These are phyloP conservation scores for Meandrina meandrites DNA, from an alignment of 92 coral and sea anemone species.

Conservation along the genomic window DNA sequence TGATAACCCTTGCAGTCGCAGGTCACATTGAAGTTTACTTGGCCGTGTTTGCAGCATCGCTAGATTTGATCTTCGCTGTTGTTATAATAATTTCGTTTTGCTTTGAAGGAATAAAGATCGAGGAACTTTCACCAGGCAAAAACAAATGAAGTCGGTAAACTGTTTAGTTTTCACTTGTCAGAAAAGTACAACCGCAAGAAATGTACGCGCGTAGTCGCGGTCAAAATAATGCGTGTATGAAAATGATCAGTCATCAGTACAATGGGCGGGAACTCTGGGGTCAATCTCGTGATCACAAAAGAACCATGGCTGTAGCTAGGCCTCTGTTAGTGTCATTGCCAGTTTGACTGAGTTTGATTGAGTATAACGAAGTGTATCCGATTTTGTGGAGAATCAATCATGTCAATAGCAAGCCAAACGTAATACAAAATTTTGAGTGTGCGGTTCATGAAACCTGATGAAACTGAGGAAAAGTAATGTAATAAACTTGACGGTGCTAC, in stretches of 20 bases:
- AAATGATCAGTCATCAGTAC: too few species aligned
- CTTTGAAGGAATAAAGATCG: neutral
- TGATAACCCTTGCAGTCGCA: neutral
- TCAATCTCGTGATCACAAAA: too few species aligned
- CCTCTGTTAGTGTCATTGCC: too few species aligned
- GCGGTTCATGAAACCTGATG: too few species aligned
- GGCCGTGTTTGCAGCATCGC: conserved; percentile 1
- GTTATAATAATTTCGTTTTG: neutral
- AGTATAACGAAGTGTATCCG: too few species aligned
- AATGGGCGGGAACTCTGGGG: too few species aligned
- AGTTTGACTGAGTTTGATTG: too few species aligned
- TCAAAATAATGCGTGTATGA: neutral
- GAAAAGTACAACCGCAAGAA: neutral
- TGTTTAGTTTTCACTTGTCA: neutral
- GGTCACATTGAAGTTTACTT: conserved; percentile 15
- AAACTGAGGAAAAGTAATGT: too few species aligned
- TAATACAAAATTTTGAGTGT: too few species aligned
- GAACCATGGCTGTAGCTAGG: neutral
- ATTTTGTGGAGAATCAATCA: too few species aligned
- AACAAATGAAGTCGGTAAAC: neutral
- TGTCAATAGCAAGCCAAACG: too few species aligned
- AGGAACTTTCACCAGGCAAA: neutral
- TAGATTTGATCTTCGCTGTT: conserved; percentile 10
- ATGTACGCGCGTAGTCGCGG: neutral
- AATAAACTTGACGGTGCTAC: too few species aligned